Evolutionary conservation across 1,140 invertebrate species (phyloP).

Genomic region (Popillia japonica): DNA sequence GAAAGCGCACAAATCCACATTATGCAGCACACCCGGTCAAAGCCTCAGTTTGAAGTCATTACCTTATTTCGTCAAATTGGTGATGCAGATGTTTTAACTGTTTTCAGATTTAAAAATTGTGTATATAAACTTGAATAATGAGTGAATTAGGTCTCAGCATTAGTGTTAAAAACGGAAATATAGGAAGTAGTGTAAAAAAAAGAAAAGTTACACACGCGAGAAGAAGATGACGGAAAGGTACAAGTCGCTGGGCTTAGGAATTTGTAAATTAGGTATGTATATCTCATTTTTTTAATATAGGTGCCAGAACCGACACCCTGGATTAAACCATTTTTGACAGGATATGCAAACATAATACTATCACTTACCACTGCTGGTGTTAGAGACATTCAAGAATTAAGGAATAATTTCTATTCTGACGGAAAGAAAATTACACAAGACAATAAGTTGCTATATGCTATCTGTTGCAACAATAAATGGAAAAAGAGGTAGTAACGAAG

Average conservation of each 20-base stretch:
- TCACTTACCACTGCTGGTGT: not conserved
- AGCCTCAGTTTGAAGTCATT: no score
- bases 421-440: conserved; percentile 31
- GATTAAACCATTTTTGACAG: no score
- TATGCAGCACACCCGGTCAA: no score
- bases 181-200: not conserved
- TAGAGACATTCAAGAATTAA: conserved; percentile 9
- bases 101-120: not conserved
- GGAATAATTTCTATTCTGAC: conserved; percentile 35
- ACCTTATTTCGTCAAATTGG: not conserved
- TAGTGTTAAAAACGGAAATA: not conserved
- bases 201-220: not conserved
- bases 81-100: not conserved
- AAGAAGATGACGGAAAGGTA: no score
- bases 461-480: conserved; percentile 32
- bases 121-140: not conserved
- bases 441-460: conserved; percentile 20
- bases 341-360: not conserved
- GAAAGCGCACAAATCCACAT: no score
- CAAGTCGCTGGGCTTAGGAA: no score
- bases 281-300: no score
- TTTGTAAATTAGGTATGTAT: no score
- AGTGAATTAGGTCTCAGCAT: not conserved
- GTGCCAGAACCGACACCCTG: no score
- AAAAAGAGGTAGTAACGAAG: conserved; percentile 30